These are phyloP conservation scores for Chlorospingus semifuscus DNA, from an alignment of 2,797 vertebrate genomes.

Conservation along the genomic window DNA sequence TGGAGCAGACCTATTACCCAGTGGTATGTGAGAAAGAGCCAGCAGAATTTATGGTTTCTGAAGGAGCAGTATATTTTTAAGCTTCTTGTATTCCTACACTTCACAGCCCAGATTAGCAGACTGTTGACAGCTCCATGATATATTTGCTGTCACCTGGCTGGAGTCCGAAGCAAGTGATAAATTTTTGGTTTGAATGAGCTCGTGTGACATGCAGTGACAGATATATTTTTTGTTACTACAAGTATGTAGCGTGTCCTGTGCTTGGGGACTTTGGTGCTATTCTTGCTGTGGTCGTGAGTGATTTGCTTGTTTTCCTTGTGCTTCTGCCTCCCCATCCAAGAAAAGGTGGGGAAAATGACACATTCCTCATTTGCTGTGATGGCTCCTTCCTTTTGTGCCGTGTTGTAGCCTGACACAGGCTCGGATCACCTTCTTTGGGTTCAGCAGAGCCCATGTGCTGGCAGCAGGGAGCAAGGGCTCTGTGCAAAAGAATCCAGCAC, in stretches of 20 bases:
- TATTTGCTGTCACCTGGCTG: constrained; percentile 52
- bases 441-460: not conserved
- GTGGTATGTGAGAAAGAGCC: not conserved
- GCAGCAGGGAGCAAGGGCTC: not conserved
- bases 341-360: not conserved
- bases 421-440: rapidly evolving
- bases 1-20: constrained; percentile 3
- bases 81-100: constrained; percentile 38
- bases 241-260: not conserved
- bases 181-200: constrained; percentile 40
- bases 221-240: constrained; percentile 49
- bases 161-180: constrained; percentile 35
- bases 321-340: not conserved
- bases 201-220: not conserved
- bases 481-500: not conserved
- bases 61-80: constrained; percentile 47
- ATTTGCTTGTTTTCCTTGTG: not conserved
- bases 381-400: not conserved
- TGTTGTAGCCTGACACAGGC: not conserved
- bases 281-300: not conserved
- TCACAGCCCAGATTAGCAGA: constrained; percentile 39
- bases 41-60: constrained; percentile 49
- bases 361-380: not conserved
- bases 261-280: constrained; percentile 9
- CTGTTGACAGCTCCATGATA: not conserved